Evolutionary conservation across 2,797 vertebrate species (phyloP).

Genomic region (Hafferia zeledoni): DNA sequence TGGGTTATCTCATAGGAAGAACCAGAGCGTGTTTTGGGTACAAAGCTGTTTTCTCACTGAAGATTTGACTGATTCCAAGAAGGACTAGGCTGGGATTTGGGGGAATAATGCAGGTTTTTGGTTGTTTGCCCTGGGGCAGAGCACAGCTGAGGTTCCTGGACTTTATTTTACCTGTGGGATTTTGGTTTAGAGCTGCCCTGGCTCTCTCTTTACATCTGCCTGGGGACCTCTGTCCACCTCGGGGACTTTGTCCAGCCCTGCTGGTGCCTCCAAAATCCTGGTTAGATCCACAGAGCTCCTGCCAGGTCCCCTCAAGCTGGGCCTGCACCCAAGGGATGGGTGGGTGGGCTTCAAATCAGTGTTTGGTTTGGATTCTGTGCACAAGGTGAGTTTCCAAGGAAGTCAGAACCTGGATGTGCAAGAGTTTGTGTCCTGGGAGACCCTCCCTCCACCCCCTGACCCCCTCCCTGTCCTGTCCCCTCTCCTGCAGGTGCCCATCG

Average conservation of each 20-base stretch:
- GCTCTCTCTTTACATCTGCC: not conserved
- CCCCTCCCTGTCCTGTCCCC: not conserved
- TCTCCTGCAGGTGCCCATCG: constrained; percentile 66
- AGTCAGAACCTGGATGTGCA: rapidly evolving
- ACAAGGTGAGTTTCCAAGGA: not conserved
- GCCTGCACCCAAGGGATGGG: not conserved
- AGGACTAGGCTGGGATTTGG: not conserved
- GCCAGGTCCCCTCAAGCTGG: not conserved
- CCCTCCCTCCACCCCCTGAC: not conserved
- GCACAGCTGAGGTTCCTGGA: not conserved
- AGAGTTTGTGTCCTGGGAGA: not conserved
- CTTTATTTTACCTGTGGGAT: not conserved
- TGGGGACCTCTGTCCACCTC: not conserved
- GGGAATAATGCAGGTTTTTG: not conserved
- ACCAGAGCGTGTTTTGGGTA: not conserved
- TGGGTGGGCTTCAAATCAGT: rapidly evolving
- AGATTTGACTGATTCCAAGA: not conserved
- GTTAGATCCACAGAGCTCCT: not conserved
- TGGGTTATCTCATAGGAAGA: not conserved
- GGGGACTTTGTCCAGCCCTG: not conserved
- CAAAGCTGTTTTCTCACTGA: not conserved
- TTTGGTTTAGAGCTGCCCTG: not conserved
- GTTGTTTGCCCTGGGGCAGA: not conserved
- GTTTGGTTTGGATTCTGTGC: not conserved
- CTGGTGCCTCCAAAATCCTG: not conserved